Percentiles rank a stretch among this genome's conserved stretches.
phyloP scores from a whole-genome alignment of 2,797 vertebrate species.

The Psittacula derbiana region DNA sequence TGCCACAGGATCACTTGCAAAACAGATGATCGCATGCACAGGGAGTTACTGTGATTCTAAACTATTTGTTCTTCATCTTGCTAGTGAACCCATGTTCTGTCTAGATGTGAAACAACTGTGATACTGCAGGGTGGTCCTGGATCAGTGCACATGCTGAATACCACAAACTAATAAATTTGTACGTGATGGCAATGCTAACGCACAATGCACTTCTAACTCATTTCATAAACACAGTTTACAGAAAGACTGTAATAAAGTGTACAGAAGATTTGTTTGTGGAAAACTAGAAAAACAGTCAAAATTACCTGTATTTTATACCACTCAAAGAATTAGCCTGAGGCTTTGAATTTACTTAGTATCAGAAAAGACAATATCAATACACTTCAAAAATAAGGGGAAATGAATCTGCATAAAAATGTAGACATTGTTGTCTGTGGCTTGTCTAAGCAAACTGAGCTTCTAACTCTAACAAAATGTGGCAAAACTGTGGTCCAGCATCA shows the following conservation, averaged over 20 bases:
- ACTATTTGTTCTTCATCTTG: not conserved
- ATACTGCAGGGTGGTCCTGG: not conserved
- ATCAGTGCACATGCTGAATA: not conserved
- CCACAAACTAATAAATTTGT: not conserved
- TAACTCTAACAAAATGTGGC: not conserved
- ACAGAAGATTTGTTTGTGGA: not conserved
- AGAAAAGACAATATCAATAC: not conserved
- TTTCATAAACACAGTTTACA: not conserved
- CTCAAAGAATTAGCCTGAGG: not conserved
- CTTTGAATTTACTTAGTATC: not conserved
- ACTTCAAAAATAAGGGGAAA: not conserved
- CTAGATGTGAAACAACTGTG: not conserved
- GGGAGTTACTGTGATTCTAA: not conserved
- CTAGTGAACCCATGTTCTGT: not conserved
- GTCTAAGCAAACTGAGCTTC: not conserved
- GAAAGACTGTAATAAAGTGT: not conserved
- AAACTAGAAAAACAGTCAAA: not conserved
- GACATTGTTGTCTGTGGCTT: not conserved
- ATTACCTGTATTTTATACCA: not conserved
- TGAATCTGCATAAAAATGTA: not conserved
- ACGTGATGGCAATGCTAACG: not conserved
- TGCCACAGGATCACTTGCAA: not conserved
- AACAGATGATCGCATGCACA: not conserved
- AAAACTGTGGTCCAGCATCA: not conserved
- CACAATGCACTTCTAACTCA: not conserved